phyloP scores from a whole-genome alignment of 2,888 invertebrate species.

The Eilema depressum region DNA sequence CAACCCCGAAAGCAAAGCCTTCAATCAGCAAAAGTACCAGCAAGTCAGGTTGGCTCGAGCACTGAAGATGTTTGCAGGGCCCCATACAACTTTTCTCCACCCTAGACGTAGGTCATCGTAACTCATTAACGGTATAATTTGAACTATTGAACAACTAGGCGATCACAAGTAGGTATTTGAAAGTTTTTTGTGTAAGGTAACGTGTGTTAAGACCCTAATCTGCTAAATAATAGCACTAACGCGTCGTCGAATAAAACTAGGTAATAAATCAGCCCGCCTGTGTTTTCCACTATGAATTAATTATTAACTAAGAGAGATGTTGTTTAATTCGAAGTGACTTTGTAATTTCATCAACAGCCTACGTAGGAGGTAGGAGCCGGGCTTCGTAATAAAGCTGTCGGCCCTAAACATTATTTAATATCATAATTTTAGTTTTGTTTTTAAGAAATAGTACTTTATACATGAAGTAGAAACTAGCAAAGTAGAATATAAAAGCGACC shows the following conservation, averaged over 20 bases:
- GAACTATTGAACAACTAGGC: no score
- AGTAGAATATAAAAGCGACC: neutral
- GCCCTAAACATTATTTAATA: neutral
- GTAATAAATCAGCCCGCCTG: constrained; percentile 5
- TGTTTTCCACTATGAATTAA: constrained; percentile 7
- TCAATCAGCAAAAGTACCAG: no score
- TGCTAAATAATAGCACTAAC: neutral
- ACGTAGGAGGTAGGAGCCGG: neutral
- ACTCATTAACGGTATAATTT: no score
- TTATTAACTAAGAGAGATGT: constrained; percentile 5
- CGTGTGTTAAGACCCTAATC: neutral
- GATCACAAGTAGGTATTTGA: no score
- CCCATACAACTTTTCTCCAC: neutral
- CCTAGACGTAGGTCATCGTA: no score
- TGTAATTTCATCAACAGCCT: neutral
- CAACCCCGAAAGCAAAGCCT: no score
- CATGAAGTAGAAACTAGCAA: neutral
- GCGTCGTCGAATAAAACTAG: neutral
- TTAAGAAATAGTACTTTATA: neutral
- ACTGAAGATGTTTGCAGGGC: neutral
- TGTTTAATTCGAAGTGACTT: neutral
- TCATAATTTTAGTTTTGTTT: neutral
- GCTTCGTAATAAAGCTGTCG: neutral
- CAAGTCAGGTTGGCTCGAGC: no score
- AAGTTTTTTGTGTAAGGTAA: neutral